These are phyloP conservation scores for Eutrigla gurnardus DNA, from an alignment of 2,797 vertebrate genomes.

Conservation along the genomic window DNA sequence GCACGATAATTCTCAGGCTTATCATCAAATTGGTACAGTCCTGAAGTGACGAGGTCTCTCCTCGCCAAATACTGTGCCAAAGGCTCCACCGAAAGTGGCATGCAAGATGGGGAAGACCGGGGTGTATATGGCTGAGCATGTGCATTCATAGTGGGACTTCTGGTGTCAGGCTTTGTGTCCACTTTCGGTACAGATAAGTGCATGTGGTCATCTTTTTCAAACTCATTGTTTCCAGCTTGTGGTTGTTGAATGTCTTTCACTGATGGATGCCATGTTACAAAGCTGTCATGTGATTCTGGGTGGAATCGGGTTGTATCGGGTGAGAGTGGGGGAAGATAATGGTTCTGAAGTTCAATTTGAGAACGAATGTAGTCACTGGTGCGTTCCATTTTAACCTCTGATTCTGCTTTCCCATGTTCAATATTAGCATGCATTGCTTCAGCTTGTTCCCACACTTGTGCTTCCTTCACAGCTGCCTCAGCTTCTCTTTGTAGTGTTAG, in stretches of 20 bases:
- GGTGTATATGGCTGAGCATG: not conserved
- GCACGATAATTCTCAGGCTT: constrained; percentile 43
- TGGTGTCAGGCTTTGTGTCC: not conserved
- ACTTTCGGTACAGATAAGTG: not conserved
- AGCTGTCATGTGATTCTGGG: not conserved
- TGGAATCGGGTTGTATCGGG: not conserved
- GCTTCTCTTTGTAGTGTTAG: too few relatives aligned
- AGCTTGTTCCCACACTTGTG: too few relatives aligned
- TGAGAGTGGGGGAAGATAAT: not conserved
- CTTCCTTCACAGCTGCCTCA: too few relatives aligned
- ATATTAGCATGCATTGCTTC: too few relatives aligned
- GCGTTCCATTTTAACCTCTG: constrained; percentile 6
- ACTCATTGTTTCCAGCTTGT: not conserved
- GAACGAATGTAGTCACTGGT: constrained; percentile 39
- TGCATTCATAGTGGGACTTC: not conserved
- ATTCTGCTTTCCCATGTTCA: too few relatives aligned
- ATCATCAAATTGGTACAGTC: constrained; percentile 56
- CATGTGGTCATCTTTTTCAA: not conserved
- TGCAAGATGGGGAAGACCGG: too few relatives aligned
- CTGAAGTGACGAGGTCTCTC: constrained; percentile 40
- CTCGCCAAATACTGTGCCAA: constrained; percentile 50
- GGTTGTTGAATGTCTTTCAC: not conserved
- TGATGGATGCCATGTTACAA: not conserved
- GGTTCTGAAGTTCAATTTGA: constrained; percentile 10
- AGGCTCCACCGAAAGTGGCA: not conserved